Evolutionary conservation across 2,797 vertebrate species (phyloP).

Genomic region (Spheniscus humboldti): DNA sequence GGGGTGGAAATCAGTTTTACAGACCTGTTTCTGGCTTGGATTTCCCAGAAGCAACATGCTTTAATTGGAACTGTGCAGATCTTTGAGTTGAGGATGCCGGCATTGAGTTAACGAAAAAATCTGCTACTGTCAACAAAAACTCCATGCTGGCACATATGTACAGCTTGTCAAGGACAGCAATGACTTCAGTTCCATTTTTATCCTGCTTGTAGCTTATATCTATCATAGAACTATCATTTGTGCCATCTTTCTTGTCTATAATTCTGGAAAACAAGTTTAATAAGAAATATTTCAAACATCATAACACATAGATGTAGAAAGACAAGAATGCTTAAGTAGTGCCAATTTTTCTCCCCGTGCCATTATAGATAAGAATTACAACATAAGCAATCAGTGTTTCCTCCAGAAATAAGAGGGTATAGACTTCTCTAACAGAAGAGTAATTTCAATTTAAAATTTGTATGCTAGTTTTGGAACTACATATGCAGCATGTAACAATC

Average conservation of each 20-base stretch:
- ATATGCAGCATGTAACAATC: rapidly evolving
- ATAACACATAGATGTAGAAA: neutral
- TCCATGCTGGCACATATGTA: constrained; percentile 94
- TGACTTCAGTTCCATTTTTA: constrained; percentile 70
- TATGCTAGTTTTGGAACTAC: neutral
- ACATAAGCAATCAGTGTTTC: neutral
- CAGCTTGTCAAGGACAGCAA: constrained; percentile 87
- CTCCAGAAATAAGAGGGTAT: neutral
- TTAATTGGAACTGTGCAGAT: constrained; percentile 74
- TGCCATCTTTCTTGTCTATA: constrained; percentile 82
- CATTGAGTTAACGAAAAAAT: constrained; percentile 93
- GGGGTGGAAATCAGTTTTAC: neutral
- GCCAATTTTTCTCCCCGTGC: neutral
- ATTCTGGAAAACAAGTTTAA: constrained; percentile 79
- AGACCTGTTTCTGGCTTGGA: constrained; percentile 67
- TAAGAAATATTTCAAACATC: neutral
- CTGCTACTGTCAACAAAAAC: constrained; percentile 90
- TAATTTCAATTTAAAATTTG: neutral
- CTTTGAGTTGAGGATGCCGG: constrained; percentile 59
- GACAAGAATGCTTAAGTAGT: rapidly evolving
- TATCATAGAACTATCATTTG: constrained; percentile 80
- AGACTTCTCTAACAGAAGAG: neutral
- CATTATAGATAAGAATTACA: neutral
- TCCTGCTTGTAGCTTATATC: constrained; percentile 84
- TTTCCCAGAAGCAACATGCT: constrained; percentile 71